Evolutionary conservation across 1,140 invertebrate genomes (phyloP).

Genomic region (Teleogryllus occipitalis): DNA sequence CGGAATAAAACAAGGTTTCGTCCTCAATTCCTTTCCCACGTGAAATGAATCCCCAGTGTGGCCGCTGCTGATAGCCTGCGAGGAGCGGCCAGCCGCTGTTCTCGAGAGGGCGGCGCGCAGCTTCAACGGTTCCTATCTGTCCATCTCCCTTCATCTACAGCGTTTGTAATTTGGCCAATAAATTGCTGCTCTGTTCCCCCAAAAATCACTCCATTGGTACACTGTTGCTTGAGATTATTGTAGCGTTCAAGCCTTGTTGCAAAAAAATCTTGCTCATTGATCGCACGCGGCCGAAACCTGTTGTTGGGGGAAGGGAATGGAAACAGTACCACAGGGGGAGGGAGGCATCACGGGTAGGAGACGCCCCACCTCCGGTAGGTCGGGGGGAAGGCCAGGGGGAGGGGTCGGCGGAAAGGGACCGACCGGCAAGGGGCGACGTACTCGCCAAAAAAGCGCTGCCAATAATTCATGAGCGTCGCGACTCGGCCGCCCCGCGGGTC

Average conservation of each 20-base stretch:
- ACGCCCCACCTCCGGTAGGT: too few species aligned
- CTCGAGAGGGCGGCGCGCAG: too few species aligned
- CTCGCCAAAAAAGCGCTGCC: not conserved
- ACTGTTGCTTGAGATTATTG: not conserved
- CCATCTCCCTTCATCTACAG: not conserved
- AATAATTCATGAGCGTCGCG: slow-evolving; percentile 3
- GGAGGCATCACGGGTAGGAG: too few species aligned
- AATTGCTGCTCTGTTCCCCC: not conserved
- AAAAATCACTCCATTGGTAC: not conserved
- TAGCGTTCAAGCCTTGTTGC: not conserved
- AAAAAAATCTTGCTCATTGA: not conserved
- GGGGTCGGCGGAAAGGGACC: not conserved
- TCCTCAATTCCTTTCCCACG: slow-evolving; percentile 3
- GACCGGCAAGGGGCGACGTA: not conserved
- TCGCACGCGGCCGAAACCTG: not conserved
- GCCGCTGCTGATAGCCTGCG: not conserved
- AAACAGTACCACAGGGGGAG: not conserved
- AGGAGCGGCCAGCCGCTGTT: too few species aligned
- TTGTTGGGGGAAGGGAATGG: not conserved
- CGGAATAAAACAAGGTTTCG: not conserved
- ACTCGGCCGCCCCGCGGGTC: not conserved
- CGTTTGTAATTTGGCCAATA: not conserved
- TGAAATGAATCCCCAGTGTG: not conserved
- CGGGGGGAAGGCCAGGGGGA: not conserved
- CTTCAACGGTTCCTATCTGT: not conserved